Conservation (phyloP, 2,797 vertebrate genomes). For the Leucoraja ocellata region DNA sequence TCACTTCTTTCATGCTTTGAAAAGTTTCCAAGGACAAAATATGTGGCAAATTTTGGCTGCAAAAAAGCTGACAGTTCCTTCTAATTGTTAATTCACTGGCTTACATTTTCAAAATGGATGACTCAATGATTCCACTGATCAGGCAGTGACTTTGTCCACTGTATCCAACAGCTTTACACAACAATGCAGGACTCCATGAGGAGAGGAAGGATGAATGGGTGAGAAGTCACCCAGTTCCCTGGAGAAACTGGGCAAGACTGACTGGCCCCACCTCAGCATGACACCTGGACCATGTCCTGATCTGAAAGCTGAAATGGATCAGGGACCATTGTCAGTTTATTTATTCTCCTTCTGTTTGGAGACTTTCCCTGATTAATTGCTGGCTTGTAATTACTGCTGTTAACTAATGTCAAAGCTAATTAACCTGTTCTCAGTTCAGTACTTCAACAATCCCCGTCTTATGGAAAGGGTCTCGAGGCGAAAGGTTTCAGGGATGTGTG, state of each 20-base stretch:
- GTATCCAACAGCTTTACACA: constrained; percentile 47
- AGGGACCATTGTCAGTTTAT: constrained; percentile 62
- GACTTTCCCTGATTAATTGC: constrained; percentile 74
- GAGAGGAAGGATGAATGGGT: constrained; percentile 52
- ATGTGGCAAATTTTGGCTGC: too few species aligned
- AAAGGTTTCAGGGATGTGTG: constrained; percentile 55
- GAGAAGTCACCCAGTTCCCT: constrained; percentile 50
- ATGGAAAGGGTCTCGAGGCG: constrained; percentile 55
- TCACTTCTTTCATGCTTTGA: neutral
- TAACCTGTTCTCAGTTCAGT: constrained; percentile 58
- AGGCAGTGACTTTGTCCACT: constrained; percentile 33
- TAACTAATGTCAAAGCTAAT: constrained; percentile 71
- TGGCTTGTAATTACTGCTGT: constrained; percentile 63
- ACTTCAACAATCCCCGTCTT: constrained; percentile 49
- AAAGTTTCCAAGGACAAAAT: neutral
- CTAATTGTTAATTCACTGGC: neutral
- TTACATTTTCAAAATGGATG: neutral
- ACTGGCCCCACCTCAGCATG: constrained; percentile 58
- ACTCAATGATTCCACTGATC: neutral
- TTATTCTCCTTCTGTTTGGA: constrained; percentile 71
- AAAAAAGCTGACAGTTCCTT: neutral
- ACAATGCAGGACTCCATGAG: constrained; percentile 46
- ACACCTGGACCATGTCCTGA: constrained; percentile 62
- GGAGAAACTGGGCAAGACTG: constrained; percentile 56
- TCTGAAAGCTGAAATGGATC: constrained; percentile 55